Percentiles rank a stretch among this genome's conserved stretches.
Evolutionary conservation across 2,888 invertebrate species (phyloP).

Genomic region (Lasioglossum morio): DNA sequence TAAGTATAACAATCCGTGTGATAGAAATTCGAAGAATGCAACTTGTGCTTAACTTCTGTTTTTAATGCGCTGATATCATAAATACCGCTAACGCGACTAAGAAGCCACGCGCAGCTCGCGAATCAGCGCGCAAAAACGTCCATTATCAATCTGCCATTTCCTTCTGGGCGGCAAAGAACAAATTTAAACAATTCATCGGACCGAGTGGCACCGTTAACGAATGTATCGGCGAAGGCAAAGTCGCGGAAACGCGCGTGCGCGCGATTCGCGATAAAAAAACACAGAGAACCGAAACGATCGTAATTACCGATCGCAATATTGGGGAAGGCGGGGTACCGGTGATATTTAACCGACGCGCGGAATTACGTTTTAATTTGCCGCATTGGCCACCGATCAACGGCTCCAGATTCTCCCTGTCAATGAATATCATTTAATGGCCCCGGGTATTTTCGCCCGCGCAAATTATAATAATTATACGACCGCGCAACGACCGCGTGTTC

Average conservation of each 20-base stretch:
- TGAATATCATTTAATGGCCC: constrained; percentile 57
- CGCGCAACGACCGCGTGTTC: constrained; percentile 22
- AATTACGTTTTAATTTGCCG: constrained; percentile 62
- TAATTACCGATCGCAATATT: constrained; percentile 27
- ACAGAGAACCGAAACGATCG: constrained; percentile 8
- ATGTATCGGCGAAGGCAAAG: not conserved
- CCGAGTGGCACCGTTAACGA: not conserved
- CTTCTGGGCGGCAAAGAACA: not conserved
- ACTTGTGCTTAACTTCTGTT: not conserved
- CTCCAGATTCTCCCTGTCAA: constrained; percentile 64
- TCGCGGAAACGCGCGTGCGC: not conserved
- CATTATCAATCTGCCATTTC: not conserved
- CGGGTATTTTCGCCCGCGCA: constrained; percentile 58
- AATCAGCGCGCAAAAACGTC: not conserved
- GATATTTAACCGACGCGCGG: constrained; percentile 32
- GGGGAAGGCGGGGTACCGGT: not conserved
- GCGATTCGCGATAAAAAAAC: not conserved
- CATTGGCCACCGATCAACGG: constrained; percentile 56
- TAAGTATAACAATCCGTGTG: not conserved
- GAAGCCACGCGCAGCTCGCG: not conserved
- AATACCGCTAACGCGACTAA: not conserved
- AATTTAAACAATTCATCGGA: not conserved
- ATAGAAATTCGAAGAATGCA: not conserved
- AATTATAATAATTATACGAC: constrained; percentile 70
- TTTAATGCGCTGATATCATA: not conserved